Evolutionary conservation across 2,797 vertebrate genomes (phyloP).

Genomic region (Rhynchonycteris naso): DNA sequence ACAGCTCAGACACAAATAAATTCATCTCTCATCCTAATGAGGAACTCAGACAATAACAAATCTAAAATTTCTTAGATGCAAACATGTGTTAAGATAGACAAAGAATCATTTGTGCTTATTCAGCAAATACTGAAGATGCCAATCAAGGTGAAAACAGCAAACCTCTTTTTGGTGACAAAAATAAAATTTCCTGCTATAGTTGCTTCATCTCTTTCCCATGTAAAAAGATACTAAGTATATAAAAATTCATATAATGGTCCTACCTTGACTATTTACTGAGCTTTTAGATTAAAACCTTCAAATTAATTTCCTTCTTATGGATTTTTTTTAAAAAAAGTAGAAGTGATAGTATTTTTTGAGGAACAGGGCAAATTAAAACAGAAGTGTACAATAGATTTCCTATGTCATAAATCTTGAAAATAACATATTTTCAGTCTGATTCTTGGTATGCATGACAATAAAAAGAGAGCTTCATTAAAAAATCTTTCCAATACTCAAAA

Average conservation of each 20-base stretch:
- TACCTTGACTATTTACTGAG: constrained; percentile 21
- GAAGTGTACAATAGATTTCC: background rate
- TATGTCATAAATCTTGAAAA: constrained; percentile 33
- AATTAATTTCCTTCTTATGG: constrained; percentile 57
- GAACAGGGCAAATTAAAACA: constrained; percentile 30
- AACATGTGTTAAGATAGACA: constrained; percentile 4
- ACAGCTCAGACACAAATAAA: constrained; percentile 44
- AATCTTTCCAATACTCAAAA: constrained; percentile 42
- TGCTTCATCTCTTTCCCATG: background rate
- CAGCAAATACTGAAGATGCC: constrained; percentile 22
- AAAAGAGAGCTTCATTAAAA: background rate
- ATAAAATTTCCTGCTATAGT: constrained; percentile 11
- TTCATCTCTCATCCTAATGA: constrained; percentile 29
- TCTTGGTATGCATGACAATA: background rate
- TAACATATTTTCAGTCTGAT: constrained; percentile 32
- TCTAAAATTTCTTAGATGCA: constrained; percentile 41
- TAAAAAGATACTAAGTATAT: constrained; percentile 18
- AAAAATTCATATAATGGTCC: constrained; percentile 41
- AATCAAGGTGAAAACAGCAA: constrained; percentile 28
- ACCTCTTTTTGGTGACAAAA: constrained; percentile 35
- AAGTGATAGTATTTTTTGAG: constrained; percentile 17
- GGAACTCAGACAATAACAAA: background rate
- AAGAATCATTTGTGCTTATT: constrained; percentile 46
- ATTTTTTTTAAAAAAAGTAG: background rate
- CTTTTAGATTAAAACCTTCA: constrained; percentile 70